These are phyloP conservation scores for Microtus pennsylvanicus DNA, from an alignment of 2,113 vertebrate species.

Conservation along the genomic window DNA sequence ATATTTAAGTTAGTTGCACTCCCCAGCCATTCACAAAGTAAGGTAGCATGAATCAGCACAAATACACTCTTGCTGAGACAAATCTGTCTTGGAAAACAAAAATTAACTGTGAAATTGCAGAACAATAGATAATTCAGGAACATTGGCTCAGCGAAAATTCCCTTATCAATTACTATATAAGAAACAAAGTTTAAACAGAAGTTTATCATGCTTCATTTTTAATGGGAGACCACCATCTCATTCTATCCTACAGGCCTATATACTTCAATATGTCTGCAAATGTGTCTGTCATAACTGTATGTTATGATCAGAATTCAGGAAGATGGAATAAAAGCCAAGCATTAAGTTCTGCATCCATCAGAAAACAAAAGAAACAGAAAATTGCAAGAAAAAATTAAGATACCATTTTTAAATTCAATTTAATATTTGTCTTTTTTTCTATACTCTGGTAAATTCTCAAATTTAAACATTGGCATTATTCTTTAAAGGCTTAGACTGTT, in stretches of 20 bases:
- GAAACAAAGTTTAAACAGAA: neutral
- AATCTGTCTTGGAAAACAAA: conserved; percentile 34
- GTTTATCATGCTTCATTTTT: neutral
- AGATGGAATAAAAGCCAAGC: neutral
- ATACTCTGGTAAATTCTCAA: neutral
- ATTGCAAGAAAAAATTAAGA: neutral
- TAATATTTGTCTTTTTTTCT: neutral
- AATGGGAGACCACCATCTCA: neutral
- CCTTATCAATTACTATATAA: neutral
- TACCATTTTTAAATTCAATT: neutral
- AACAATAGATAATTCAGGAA: neutral
- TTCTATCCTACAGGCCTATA: neutral
- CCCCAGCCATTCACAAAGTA: conserved; percentile 28
- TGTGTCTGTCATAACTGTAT: neutral
- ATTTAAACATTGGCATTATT: neutral
- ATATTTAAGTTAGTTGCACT: conserved; percentile 66
- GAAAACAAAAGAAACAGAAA: neutral
- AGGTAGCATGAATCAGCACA: conserved; percentile 38
- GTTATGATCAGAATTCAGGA: neutral
- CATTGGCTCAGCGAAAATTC: neutral
- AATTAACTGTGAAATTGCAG: neutral
- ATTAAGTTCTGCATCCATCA: neutral
- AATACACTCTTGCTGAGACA: neutral
- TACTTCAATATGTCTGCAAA: neutral
- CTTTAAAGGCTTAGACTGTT: neutral